Percentiles rank a stretch among this genome's conserved stretches.
Conservation (phyloP, 2,888 invertebrate genomes). For the Catocala fraxini region DNA sequence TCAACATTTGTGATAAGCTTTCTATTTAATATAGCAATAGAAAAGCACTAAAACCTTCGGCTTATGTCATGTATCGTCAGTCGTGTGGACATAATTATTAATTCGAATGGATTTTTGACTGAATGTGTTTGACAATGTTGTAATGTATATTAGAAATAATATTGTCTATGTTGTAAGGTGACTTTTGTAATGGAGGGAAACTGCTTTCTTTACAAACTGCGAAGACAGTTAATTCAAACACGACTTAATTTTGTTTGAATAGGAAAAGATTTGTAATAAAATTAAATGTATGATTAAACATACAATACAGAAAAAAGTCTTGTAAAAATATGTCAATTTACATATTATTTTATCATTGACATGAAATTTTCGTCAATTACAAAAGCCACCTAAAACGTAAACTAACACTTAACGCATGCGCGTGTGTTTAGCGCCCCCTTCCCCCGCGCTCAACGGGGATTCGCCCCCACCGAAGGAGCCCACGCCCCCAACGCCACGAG, state of each 20-base stretch:
- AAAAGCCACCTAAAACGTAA: slow-evolving; percentile 5
- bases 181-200: slow-evolving; percentile 10
- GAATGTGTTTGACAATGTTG: slow-evolving; percentile 27
- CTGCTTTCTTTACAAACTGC: too few relatives aligned
- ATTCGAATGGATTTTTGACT: slow-evolving; percentile 18
- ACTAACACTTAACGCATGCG: slow-evolving; percentile 46
- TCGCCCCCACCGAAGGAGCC: slow-evolving; percentile 22
- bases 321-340: too few relatives aligned
- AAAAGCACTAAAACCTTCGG: slow-evolving; percentile 12
- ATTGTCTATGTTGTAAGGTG: slow-evolving; percentile 10
- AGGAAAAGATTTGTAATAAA: too few relatives aligned
- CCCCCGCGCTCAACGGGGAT: slow-evolving; percentile 63
- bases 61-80: slow-evolving; percentile 13
- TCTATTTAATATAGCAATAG: slow-evolving; percentile 4
- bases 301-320: too few relatives aligned
- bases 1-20: not conserved
- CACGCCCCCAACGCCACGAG: slow-evolving; percentile 40
- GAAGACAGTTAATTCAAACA: too few relatives aligned
- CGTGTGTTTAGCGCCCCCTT: slow-evolving; percentile 65
- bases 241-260: too few relatives aligned
- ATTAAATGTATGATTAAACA: too few relatives aligned
- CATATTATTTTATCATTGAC: too few relatives aligned
- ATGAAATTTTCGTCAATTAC: not conserved
- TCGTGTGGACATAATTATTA: slow-evolving; percentile 10
- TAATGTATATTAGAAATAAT: slow-evolving; percentile 18